Evolutionary conservation across 2,113 vertebrate genomes (phyloP).

Genomic region (Polyodon spathula): DNA sequence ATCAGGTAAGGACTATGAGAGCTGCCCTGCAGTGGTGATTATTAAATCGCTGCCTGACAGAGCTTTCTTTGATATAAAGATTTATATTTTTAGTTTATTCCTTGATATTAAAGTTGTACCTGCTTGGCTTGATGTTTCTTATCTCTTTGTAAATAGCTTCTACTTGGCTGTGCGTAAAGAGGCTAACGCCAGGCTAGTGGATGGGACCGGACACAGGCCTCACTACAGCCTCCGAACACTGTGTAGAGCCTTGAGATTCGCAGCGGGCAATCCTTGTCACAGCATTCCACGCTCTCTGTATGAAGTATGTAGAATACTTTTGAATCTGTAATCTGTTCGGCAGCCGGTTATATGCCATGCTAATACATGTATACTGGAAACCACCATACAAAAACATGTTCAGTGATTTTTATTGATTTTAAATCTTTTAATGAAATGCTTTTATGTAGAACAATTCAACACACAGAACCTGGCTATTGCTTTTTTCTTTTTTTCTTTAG

Average conservation of each 20-base stretch:
- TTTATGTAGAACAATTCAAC: too few relatives aligned
- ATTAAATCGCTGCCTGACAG: too few relatives aligned
- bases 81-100: constrained; percentile 20
- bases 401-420: too few relatives aligned
- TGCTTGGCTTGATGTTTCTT: not conserved
- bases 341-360: too few relatives aligned
- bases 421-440: too few relatives aligned
- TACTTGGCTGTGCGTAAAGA: constrained; percentile 78
- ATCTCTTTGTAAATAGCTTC: constrained; percentile 56
- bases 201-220: constrained; percentile 83
- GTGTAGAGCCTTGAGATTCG: constrained; percentile 82
- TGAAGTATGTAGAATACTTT: constrained; percentile 62
- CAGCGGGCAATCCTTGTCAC: constrained; percentile 71
- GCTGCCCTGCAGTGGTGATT: too few relatives aligned
- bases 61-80: not conserved
- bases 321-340: not conserved
- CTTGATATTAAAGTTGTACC: too few relatives aligned
- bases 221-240: constrained; percentile 92
- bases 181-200: constrained; percentile 64
- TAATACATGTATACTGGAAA: too few relatives aligned
- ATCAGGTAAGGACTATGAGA: constrained; percentile 66
- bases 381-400: too few relatives aligned
- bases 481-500: constrained; percentile 41
- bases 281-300: constrained; percentile 82
- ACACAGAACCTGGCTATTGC: not conserved